Percentiles rank a stretch among this genome's conserved stretches.
phyloP scores from a whole-genome alignment of 2,113 vertebrate species.

The Neodon shergylaensis region DNA sequence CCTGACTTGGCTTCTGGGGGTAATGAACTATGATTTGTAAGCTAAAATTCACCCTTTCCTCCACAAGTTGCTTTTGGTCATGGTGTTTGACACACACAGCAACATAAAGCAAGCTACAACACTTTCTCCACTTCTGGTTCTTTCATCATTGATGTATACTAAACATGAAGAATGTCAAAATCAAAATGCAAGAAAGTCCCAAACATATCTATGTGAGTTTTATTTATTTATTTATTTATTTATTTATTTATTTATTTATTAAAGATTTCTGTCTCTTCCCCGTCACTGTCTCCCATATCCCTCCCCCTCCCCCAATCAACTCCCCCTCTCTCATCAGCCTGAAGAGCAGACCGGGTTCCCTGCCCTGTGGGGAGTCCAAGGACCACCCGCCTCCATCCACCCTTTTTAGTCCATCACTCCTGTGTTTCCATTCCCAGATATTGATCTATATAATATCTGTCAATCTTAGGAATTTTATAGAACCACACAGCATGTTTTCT shows the following conservation, averaged over 20 bases:
- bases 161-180: background rate
- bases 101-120: background rate
- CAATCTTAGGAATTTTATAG: background rate
- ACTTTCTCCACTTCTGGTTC: background rate
- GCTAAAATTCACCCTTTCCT: background rate
- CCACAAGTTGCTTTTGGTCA: background rate
- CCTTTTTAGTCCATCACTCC: background rate
- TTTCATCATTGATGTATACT: background rate
- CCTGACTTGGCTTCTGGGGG: background rate
- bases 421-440: background rate
- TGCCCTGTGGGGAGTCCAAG: no score
- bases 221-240: no score
- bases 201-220: background rate
- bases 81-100: background rate
- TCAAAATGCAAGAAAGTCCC: background rate
- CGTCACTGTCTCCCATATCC: no score
- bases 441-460: background rate
- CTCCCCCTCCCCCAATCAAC: no score
- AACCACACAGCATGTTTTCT: background rate
- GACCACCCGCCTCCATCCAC: no score
- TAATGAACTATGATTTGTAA: background rate
- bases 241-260: no score
- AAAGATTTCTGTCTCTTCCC: no score
- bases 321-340: no score
- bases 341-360: no score